Base-by-base conservation (phyloP, 1,140 invertebrate genomes). In the Drosophila lacteicornis region DNA sequence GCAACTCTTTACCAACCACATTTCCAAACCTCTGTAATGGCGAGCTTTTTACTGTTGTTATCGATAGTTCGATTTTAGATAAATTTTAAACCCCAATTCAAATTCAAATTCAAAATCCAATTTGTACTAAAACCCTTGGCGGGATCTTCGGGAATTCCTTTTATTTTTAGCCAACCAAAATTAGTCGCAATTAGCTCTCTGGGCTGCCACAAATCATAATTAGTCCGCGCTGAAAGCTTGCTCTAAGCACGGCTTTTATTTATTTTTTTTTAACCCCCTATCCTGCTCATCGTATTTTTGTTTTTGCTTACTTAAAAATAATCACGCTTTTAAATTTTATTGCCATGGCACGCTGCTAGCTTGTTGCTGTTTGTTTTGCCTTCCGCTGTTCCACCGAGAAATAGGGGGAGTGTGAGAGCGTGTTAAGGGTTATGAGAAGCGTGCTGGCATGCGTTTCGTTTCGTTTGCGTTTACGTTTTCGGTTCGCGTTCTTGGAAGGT, bases 281-380 rank as follows among this genome's bases (percentile, higher is more conserved):
- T 4, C 9, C 27, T 7, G 8, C 5, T 8, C 38, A 27, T 57
- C 17, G 17, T 38, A 43, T 66, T 51, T 71, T 17, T 9, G 51
- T 8, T 33, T 61, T 71, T 49, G 47, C 38, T 70, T 68, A 38
- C 63, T 77, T 74, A 56, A 58, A 85, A 85, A 79, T 85, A 85
- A 88, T 88, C 67, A 83, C 71, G 67, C 84, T 80, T 70, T 87
- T 79, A 85, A 82, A 86, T 85, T 85, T 85, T 82, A 85, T 85
- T 85, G 61, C 82, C 68, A 40, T 51, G 59, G 67, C 66, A 56
- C 79, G 63, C 51, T 42, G 43, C 45, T 60, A 63, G 82, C 81
- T 83, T 80, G 77, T 81, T 69, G 80, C 77, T 53, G 77, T 83
- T 83, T 68, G 49, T 69, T 66, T 61, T 67, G 49, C 53, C 30